Base-by-base conservation (phyloP, 1,140 invertebrate genomes). In the Drosophila azteca region DNA sequence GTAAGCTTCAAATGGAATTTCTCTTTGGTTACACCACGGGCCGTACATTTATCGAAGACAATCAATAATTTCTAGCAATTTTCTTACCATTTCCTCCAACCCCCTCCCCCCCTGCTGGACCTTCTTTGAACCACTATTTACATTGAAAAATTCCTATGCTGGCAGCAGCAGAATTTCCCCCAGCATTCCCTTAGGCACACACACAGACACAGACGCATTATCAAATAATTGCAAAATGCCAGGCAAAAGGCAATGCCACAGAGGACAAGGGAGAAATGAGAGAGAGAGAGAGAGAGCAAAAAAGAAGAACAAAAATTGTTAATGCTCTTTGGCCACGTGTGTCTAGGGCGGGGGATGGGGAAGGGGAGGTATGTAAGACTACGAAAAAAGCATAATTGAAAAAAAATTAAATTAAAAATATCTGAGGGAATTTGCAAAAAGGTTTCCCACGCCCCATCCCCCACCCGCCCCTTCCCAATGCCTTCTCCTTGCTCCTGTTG, bases 201-300 rank as follows among this genome's bases (percentile, higher is more conserved):
- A 39, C 54, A 35, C 31, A 39, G 15, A 59, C 35, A 39, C 54
- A 35, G 43, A 68, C 53, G 44, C 24, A 59, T 43, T 39, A 45
- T 43, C 43, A 45, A 79, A 79, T 83, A 83, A 83, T 79, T 76
- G 76, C 76, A 52, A 84, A 84, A 79, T 83, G 58, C 71, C 81
- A 53, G 57, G 35, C n/a, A 49, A 69, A 68, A 69, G 13, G 35
- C 17, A n/a, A n/a, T n/a, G n/a, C n/a, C 31, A 44, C 49, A 5
- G 24, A 24, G 22, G 64, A 43, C n/a, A n/a, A n/a, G n/a, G n/a
- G n/a, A n/a, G n/a, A 57, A 69, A 69, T 69, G 68, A 26, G 22
- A 20, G 17, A 20, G 17, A 20, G 17, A 20, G 17, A 20, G 17
- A 20, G 17, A 20, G 17, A 20, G 17, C 17, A 1, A 20, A 41